Base-by-base conservation (phyloP, 1,140 invertebrate species). In the Drosophila lowei region DNA sequence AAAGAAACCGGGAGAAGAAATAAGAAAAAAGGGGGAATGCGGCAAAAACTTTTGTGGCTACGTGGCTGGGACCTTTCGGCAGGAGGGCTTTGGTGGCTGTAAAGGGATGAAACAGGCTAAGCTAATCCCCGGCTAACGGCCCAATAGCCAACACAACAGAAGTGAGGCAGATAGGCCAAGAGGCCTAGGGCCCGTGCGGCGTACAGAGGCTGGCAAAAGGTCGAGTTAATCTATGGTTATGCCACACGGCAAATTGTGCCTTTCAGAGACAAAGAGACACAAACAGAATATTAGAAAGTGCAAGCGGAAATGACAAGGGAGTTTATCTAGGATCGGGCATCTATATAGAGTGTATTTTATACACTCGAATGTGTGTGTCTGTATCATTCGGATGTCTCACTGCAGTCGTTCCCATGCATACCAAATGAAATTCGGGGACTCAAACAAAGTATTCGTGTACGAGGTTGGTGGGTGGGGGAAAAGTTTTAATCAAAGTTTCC, bases 151-250 rank as follows among this genome's bases (percentile, higher is more conserved):
- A 13, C 7, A 48, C n/a, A 23, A 13, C 15, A 30, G 5, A 23
- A 25, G 23, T 25, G 5, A 5, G 23, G 16, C 5, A 25, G 30
- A 3, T 3, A 30, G 30, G 8, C 2, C 30, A 2, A 30, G 8
- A 30, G n/a, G 44, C 13, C 34, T 5, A 38, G 9, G 34, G 30
- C 30, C 30, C 30, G 16, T 34, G 25, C n/a, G n/a, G n/a, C n/a
- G n/a, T n/a, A n/a, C n/a, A 28, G 65, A 57, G 77, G 50, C 63
- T 73, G 64, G 59, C 54, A 83, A 72, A 71, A 78, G 79, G 79
- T 84, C 65, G 75, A 79, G 57, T 84, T 83, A 79, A 83, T 83
- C 79, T 72, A 67, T 57, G 79, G 49, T 18, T 66, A 54, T 68
- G 66, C 64, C 58, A 53, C 58, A 65, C 55, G 25, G 25, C 66